Evolutionary conservation across 2,113 vertebrate genomes (phyloP).

Genomic region (Pionites leucogaster): DNA sequence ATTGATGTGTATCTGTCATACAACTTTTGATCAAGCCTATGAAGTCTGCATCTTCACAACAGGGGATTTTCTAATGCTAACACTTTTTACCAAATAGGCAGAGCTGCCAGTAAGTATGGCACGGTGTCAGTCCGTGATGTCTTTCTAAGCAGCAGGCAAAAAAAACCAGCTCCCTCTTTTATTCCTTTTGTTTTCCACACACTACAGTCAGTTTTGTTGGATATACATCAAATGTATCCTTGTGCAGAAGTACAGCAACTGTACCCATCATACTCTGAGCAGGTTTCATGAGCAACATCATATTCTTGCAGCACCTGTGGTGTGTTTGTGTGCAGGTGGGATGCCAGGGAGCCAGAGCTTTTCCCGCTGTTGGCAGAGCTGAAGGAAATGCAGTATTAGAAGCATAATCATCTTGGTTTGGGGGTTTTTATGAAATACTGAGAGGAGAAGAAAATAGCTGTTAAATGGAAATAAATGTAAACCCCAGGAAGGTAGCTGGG

Average conservation of each 20-base stretch:
- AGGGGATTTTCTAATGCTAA: neutral
- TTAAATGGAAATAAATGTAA: neutral
- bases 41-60: neutral
- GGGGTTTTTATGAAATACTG: neutral
- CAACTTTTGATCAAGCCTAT: neutral
- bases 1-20: neutral
- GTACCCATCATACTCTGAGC: accelerated
- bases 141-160: neutral
- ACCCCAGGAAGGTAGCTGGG: neutral
- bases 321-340: neutral
- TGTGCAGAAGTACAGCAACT: neutral
- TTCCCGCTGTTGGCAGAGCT: neutral
- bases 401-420: neutral
- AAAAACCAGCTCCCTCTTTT: neutral
- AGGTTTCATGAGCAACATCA: neutral
- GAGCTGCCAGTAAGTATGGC: neutral
- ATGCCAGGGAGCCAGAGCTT: neutral
- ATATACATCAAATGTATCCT: neutral
- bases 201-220: neutral
- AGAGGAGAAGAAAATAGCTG: neutral
- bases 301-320: neutral
- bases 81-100: neutral
- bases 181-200: neutral
- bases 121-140: neutral
- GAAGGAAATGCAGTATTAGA: neutral